A percentile compares a stretch with the other conserved stretches of the same genome.
phyloP scores from a whole-genome alignment of 1,140 invertebrate species.

The Liolophura sinensis region DNA sequence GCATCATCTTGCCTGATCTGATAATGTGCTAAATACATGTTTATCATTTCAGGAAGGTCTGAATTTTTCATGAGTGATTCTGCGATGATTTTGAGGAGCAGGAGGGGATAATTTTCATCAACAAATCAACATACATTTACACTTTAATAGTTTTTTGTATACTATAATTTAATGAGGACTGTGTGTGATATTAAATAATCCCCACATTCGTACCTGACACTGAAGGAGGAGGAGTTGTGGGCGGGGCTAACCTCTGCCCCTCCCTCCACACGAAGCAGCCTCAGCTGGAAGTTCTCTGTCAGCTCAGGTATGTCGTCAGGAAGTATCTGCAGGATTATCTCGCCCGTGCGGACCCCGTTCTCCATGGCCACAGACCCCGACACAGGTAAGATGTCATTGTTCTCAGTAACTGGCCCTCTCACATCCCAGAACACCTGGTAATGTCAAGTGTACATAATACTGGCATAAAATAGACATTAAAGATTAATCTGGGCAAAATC shows the following conservation, averaged over 20 bases:
- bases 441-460: background rate
- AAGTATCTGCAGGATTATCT: slow-evolving; percentile 40
- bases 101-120: too few species aligned
- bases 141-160: too few species aligned
- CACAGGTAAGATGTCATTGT: slow-evolving; percentile 34
- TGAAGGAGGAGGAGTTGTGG: slow-evolving; percentile 36
- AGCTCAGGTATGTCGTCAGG: slow-evolving; percentile 49
- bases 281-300: slow-evolving; percentile 41
- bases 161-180: too few species aligned
- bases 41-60: too few species aligned
- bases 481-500: too few species aligned
- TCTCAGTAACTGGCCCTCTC: slow-evolving; percentile 19
- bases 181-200: too few species aligned
- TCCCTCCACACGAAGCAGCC: slow-evolving; percentile 37
- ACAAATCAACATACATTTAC: too few species aligned
- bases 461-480: too few species aligned
- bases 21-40: too few species aligned
- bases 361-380: slow-evolving; percentile 38
- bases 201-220: slow-evolving; percentile 33
- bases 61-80: too few species aligned
- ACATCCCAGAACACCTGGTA: slow-evolving; percentile 48
- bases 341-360: slow-evolving; percentile 27
- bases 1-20: too few species aligned
- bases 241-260: slow-evolving; percentile 46
- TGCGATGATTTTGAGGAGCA: too few species aligned